These are phyloP conservation scores for Brachionus calyciflorus DNA, from an alignment of 1,140 invertebrate species.

Conservation along the genomic window DNA sequence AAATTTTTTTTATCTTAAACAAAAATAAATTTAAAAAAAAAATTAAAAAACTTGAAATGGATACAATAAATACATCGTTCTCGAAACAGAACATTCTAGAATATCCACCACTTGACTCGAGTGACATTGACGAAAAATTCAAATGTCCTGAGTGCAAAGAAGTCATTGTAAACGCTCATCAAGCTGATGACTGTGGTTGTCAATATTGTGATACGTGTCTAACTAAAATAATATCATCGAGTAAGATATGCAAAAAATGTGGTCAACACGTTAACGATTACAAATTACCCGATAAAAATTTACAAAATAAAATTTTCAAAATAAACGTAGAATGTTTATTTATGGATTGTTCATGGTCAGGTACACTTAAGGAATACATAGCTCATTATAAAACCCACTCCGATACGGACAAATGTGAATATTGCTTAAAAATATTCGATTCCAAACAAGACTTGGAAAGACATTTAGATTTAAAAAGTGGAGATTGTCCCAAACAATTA, in stretches of 20 bases:
- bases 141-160: not conserved
- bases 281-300: not conserved
- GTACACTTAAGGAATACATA: not conserved
- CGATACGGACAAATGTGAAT: not conserved
- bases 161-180: not conserved
- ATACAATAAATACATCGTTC: too few relatives aligned
- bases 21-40: too few relatives aligned
- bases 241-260: slow-evolving; percentile 3
- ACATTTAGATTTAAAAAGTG: not conserved
- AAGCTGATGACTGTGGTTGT: slow-evolving; percentile 24
- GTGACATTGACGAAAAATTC: not conserved
- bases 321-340: not conserved
- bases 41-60: too few relatives aligned
- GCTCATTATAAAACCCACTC: not conserved
- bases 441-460: not conserved
- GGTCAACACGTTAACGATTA: not conserved
- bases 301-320: slow-evolving; percentile 4
- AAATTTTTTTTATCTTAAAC: too few relatives aligned
- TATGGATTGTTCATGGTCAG: not conserved
- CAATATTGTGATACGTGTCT: not conserved
- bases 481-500: not conserved
- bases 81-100: too few relatives aligned
- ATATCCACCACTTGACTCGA: slow-evolving; percentile 3
- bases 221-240: not conserved
- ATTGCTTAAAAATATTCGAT: not conserved